Evolutionary conservation across 35 echinoderm and acorn worm species (phyloP), one percentile per base, ranked within the genome.

Genomic region (Lytechinus variegatus): DNA sequence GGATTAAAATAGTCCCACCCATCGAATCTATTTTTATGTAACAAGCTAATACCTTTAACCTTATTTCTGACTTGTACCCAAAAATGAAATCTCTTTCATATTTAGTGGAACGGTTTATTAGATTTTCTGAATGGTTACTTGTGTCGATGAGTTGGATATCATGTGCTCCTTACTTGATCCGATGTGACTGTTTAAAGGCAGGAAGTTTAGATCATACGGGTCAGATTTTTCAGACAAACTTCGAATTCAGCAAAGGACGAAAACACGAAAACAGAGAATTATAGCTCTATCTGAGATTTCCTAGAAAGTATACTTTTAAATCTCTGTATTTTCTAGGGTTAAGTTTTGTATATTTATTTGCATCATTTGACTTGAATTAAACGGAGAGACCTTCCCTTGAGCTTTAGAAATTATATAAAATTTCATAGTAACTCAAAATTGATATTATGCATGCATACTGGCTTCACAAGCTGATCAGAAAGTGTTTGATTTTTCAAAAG

Each of bases 221-320:
- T 79, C 66, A 79, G 19, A 79, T 79, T 16, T 79, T 79, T 4
- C 66, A 79, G 66, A 14, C 66, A 79, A 79, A 79, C 66, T 79
- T 79, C 66, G 66, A 24, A 79, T 79, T 79, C 8, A 79, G 66
- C 19, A 79, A 16, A 79, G 66, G 66, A 79, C 66, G 66, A 79
- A 79, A 79, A 79, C 66, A 79, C 19, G 66, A 79, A 79, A 79
- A 79, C n/a, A 79, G 66, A 27, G 66, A 79, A 79, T 79, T 79
- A 79, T 1, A 24, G 66, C 66, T 79, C 8, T 79, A 79, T 79
- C 66, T 79, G 66, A 79, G 66, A 79, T 79, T 79, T 79, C 66
- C 66, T 79, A n/a, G 66, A n/a, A 79, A 79, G 66, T 24, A 24
- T 1, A 21, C 4, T n/a, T 6, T 24, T 24, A 79, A 79, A 79